A percentile compares a stretch with the other conserved stretches of the same genome.
phyloP scores from a whole-genome alignment of 2,888 invertebrate genomes.

The Lepas anatifera region DNA sequence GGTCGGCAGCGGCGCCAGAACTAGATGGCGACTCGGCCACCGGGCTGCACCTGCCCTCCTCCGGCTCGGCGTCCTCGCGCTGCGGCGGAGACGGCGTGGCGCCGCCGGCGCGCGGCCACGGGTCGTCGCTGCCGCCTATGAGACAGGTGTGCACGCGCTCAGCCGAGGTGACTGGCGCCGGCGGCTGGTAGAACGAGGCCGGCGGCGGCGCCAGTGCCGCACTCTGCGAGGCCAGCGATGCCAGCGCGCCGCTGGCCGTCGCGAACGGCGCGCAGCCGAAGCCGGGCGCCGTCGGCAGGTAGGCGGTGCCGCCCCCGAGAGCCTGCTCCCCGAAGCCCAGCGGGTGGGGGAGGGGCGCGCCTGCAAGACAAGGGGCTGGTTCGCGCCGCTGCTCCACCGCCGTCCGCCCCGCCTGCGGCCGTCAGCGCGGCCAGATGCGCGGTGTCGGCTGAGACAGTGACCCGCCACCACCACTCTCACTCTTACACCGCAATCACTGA shows the following conservation, averaged over 20 bases:
- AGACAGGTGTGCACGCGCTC: background rate
- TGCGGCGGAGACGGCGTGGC: background rate
- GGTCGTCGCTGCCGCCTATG: background rate
- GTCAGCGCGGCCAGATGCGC: no score
- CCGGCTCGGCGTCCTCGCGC: background rate
- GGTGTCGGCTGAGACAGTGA: no score
- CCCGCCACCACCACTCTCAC: no score
- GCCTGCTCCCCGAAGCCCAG: background rate
- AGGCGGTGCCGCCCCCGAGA: background rate
- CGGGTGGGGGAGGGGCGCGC: background rate
- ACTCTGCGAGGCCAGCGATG: background rate
- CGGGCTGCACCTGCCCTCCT: background rate
- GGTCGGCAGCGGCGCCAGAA: background rate
- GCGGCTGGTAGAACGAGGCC: background rate
- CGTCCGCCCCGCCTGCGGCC: no score
- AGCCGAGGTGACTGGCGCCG: background rate
- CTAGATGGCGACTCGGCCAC: background rate
- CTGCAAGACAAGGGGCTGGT: conserved; percentile 2
- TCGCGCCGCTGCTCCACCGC: background rate
- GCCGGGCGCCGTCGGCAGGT: background rate
- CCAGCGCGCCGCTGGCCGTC: conserved; percentile 2
- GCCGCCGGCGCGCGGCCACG: background rate
- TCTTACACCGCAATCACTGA: no score
- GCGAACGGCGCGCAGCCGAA: background rate
- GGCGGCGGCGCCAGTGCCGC: background rate